A percentile compares a stretch with the other conserved stretches of the same genome.
phyloP scores from a whole-genome alignment of 1,140 invertebrate species.

The Drosophila simulans region DNA sequence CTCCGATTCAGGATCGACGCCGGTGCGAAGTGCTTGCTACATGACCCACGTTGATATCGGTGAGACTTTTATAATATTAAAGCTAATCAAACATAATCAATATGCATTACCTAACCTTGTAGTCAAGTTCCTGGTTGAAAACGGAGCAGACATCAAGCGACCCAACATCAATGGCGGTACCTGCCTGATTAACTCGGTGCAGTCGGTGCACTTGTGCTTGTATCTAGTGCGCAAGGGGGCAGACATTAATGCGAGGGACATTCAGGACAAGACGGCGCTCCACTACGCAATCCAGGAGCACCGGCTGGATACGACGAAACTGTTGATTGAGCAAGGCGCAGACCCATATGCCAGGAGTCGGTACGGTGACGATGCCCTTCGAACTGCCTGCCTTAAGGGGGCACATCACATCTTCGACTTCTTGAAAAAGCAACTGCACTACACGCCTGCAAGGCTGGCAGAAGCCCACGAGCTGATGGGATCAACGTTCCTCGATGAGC shows the following conservation, averaged over 20 bases:
- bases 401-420: constrained; percentile 92
- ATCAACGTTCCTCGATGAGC: constrained; percentile 92
- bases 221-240: constrained; percentile 92
- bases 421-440: constrained; percentile 88
- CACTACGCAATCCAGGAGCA: constrained; percentile 97
- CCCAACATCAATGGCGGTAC: constrained; percentile 97
- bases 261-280: constrained; percentile 95
- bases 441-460: constrained; percentile 89
- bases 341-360: constrained; percentile 91
- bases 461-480: constrained; percentile 92
- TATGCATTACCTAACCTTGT: constrained; percentile 65
- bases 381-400: constrained; percentile 95
- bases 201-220: constrained; percentile 92
- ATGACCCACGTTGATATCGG: constrained; percentile 95
- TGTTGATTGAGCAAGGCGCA: constrained; percentile 92
- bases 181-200: constrained; percentile 96
- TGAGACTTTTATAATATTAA: constrained; percentile 38
- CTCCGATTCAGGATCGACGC: constrained; percentile 94
- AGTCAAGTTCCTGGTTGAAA: constrained; percentile 91
- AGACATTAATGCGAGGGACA: constrained; percentile 94
- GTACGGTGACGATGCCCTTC: constrained; percentile 95
- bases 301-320: constrained; percentile 92
- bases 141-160: constrained; percentile 93
- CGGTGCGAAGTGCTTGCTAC: constrained; percentile 94
- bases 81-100: too few species aligned